These are phyloP conservation scores for Brachyhypopomus occidentalis DNA, from an alignment of 2,113 vertebrate genomes.

Conservation along the genomic window DNA sequence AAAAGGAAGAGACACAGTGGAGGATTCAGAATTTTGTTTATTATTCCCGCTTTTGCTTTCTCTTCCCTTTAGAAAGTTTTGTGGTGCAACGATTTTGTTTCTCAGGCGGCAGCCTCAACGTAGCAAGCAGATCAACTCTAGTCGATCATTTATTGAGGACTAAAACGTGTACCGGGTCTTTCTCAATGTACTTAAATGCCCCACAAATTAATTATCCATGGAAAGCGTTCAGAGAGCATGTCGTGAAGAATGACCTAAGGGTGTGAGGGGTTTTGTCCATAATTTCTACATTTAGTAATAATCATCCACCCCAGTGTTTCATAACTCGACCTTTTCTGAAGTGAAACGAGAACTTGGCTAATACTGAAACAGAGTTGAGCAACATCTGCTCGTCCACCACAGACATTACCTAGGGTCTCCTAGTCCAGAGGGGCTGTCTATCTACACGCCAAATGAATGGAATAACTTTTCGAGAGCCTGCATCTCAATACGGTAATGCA, in stretches of 20 bases:
- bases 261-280: slow-evolving; percentile 59
- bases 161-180: neutral
- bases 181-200: neutral
- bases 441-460: slow-evolving; percentile 20
- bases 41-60: slow-evolving; percentile 59
- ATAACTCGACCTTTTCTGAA: slow-evolving; percentile 76
- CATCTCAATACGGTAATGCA: slow-evolving; percentile 42
- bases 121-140: neutral
- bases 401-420: slow-evolving; percentile 42
- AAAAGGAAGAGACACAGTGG: slow-evolving; percentile 28
- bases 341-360: slow-evolving; percentile 81
- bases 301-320: slow-evolving; percentile 68
- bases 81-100: slow-evolving; percentile 62
- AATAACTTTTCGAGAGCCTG: neutral
- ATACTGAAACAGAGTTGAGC: slow-evolving; percentile 74
- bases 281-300: slow-evolving; percentile 60
- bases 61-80: slow-evolving; percentile 63
- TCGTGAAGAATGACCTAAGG: neutral
- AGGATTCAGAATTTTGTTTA: slow-evolving; percentile 52
- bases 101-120: slow-evolving; percentile 59
- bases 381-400: slow-evolving; percentile 55
- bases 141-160: neutral
- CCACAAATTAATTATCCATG: neutral
- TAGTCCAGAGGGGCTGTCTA: slow-evolving; percentile 11
- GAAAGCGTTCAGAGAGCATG: neutral